Conservation (phyloP, 2,888 invertebrate species). For the Zygogramma bicolorata region DNA sequence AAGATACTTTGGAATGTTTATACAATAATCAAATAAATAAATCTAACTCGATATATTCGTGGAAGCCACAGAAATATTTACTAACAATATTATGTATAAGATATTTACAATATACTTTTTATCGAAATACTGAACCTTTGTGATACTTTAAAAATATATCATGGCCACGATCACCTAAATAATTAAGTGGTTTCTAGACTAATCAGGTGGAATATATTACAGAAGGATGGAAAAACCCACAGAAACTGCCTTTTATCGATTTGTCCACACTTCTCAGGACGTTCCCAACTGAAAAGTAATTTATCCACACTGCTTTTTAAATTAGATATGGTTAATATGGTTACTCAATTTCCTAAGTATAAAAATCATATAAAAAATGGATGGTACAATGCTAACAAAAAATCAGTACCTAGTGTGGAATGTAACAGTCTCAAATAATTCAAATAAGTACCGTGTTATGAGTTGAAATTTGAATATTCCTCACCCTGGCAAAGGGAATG, state of each 20-base stretch:
- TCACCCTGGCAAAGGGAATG: too few relatives aligned
- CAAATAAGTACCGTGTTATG: background rate
- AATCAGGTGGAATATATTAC: constrained; percentile 37
- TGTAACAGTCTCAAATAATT: constrained; percentile 23
- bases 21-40: constrained; percentile 58
- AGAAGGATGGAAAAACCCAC: constrained; percentile 34
- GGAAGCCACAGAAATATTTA: constrained; percentile 54
- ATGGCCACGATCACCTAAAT: constrained; percentile 56
- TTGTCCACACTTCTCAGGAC: background rate
- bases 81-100: constrained; percentile 53
- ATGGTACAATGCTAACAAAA: constrained; percentile 15
- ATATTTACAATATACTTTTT: constrained; percentile 54
- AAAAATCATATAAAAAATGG: constrained; percentile 18
- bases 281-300: background rate
- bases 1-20: constrained; percentile 60
- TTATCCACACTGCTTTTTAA: background rate
- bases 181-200: constrained; percentile 33
- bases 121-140: constrained; percentile 59
- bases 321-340: constrained; percentile 1
- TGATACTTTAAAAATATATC: constrained; percentile 55
- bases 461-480: too few relatives aligned
- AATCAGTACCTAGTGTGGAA: constrained; percentile 30
- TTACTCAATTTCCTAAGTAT: constrained; percentile 1
- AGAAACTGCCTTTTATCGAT: constrained; percentile 13
- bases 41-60: constrained; percentile 53